Conservation (phyloP, 2,888 invertebrate species). For the Apamea sordens region DNA sequence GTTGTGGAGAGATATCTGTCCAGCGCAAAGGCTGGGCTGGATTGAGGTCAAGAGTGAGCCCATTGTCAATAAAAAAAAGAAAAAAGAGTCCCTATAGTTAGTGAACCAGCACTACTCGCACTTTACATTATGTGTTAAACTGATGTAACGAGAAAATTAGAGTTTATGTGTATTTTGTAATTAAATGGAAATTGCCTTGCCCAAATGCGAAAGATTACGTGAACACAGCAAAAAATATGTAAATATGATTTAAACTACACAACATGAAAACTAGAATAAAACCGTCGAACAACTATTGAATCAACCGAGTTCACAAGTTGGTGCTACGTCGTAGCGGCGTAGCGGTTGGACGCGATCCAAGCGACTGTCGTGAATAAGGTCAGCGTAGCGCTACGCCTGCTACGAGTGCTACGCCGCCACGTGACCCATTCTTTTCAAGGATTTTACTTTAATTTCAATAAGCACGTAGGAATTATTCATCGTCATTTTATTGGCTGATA, state of each 20-base stretch:
- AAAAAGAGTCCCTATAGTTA: accelerated
- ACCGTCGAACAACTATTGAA: conserved; percentile 24
- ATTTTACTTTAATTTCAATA: conserved; percentile 16
- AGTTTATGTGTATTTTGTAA: not conserved
- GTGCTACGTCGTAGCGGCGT: conserved; percentile 49
- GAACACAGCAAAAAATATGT: not conserved
- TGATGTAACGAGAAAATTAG: not conserved
- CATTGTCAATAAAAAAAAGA: no score
- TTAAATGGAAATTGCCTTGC: not conserved
- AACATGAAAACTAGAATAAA: conserved; percentile 5
- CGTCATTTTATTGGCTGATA: not conserved
- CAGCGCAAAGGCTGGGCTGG: no score
- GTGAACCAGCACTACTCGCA: not conserved
- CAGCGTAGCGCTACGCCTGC: conserved; percentile 44
- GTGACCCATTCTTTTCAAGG: not conserved
- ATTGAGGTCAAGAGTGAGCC: no score
- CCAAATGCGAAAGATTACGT: not conserved
- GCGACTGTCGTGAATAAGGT: conserved; percentile 51
- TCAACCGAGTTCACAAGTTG: conserved; percentile 27
- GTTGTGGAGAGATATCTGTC: no score
- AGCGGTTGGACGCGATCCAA: conserved; percentile 52
- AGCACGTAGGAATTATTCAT: not conserved
- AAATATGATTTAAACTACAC: conserved; percentile 8
- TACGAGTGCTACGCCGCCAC: conserved; percentile 15
- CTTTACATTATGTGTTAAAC: not conserved